A percentile compares a stretch with the other conserved stretches of the same genome.
Conservation (phyloP, 2,888 invertebrate genomes). For the Drosophila acutilabella region DNA sequence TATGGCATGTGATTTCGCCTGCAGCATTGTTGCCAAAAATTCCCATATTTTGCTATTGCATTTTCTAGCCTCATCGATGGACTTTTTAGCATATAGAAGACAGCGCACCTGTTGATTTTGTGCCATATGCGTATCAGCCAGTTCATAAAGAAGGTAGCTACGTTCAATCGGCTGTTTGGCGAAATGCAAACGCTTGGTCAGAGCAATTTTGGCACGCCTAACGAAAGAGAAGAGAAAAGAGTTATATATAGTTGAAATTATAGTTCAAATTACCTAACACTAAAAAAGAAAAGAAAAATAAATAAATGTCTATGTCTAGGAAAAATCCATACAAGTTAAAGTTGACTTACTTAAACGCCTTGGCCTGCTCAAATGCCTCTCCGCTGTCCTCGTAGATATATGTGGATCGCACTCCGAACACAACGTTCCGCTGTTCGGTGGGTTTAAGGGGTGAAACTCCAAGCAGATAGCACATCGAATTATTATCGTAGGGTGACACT, state of each 20-base stretch:
- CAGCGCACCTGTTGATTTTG: constrained; percentile 52
- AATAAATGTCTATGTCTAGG: no score
- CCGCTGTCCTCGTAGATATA: constrained; percentile 29
- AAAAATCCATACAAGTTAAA: no score
- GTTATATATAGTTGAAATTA: no score
- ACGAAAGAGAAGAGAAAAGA: no score
- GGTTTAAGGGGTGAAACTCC: constrained; percentile 40
- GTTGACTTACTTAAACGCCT: constrained; percentile 38
- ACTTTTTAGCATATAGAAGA: constrained; percentile 42
- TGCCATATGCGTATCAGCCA: constrained; percentile 58
- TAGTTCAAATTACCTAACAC: no score
- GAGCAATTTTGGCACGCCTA: constrained; percentile 4
- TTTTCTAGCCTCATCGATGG: constrained; percentile 59
- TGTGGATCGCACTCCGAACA: constrained; percentile 54
- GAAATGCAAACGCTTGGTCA: constrained; percentile 63
- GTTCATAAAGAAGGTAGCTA: constrained; percentile 67
- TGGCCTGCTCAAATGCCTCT: constrained; percentile 9
- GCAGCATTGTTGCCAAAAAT: constrained; percentile 73
- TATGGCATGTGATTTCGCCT: constrained; percentile 78
- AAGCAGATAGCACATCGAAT: constrained; percentile 55
- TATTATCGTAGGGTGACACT: constrained; percentile 57
- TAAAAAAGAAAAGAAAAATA: no score
- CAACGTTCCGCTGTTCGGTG: constrained; percentile 20
- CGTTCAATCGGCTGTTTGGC: constrained; percentile 62
- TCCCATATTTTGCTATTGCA: constrained; percentile 79